phyloP scores from a whole-genome alignment of 2,797 vertebrate genomes.

The Ara ararauna region DNA sequence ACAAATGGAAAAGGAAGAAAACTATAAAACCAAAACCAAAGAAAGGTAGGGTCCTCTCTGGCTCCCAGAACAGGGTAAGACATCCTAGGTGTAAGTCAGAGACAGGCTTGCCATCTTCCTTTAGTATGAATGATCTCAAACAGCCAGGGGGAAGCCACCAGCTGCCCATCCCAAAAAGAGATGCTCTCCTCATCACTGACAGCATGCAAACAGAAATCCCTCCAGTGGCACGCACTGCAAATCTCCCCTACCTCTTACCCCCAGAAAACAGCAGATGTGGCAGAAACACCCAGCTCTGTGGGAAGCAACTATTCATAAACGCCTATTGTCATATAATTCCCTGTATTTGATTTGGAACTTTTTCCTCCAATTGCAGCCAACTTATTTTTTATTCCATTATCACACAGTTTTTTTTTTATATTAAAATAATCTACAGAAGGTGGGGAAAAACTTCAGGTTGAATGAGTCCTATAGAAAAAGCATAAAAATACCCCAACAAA shows the following conservation, averaged over 20 bases:
- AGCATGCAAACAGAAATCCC: background rate
- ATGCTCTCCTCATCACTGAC: background rate
- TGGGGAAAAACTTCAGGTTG: background rate
- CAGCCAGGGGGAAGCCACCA: background rate
- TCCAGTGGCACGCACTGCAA: fast-evolving
- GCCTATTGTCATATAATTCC: background rate
- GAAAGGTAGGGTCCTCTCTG: background rate
- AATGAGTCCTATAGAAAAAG: background rate
- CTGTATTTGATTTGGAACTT: background rate
- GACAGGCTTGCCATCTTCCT: background rate
- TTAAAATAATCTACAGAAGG: background rate
- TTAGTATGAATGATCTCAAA: background rate
- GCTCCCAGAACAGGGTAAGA: background rate
- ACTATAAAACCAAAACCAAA: background rate
- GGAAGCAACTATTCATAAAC: background rate
- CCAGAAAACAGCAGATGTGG: background rate
- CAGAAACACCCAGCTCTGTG: fast-evolving
- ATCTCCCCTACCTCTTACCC: background rate
- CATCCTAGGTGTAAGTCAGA: background rate
- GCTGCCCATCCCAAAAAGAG: background rate
- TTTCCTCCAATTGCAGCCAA: background rate
- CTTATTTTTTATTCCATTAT: background rate
- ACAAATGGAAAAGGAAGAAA: background rate
- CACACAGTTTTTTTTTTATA: background rate
- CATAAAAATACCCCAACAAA: background rate